Conservation (phyloP, 2,888 invertebrate genomes). For the Heliconius aoede region DNA sequence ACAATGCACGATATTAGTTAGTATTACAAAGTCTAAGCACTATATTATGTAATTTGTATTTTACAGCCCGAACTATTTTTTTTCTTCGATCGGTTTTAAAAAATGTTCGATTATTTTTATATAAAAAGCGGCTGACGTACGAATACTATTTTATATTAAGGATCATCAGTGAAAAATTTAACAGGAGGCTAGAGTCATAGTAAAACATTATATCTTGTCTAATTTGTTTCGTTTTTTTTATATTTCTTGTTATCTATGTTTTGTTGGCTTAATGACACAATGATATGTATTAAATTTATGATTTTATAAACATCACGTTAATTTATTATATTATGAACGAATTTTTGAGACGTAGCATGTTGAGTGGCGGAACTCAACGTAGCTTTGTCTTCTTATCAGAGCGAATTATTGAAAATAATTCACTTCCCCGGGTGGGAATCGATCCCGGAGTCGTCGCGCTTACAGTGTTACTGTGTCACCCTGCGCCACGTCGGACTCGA, state of each 20-base stretch:
- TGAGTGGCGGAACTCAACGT: neutral
- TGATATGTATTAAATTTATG: neutral
- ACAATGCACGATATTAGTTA: constrained; percentile 18
- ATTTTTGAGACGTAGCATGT: neutral
- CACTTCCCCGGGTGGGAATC: too few relatives aligned
- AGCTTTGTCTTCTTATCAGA: neutral
- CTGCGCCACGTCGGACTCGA: neutral
- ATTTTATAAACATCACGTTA: neutral
- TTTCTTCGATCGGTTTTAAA: neutral
- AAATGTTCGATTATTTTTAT: constrained; percentile 1
- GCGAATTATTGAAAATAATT: neutral
- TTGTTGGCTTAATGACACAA: constrained; percentile 15
- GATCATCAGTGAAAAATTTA: constrained; percentile 65
- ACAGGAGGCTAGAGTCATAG: constrained; percentile 66
- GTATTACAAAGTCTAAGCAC: constrained; percentile 3
- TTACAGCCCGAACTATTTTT: neutral
- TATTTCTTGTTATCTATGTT: neutral
- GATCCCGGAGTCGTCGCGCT: neutral
- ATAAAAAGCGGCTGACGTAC: constrained; percentile 46
- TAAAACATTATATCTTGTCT: constrained; percentile 38
- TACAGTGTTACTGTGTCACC: neutral
- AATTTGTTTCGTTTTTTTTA: constrained; percentile 9
- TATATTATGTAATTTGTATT: constrained; percentile 9
- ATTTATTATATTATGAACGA: neutral
- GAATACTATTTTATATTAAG: constrained; percentile 75